phyloP scores from a whole-genome alignment of 2,888 invertebrate genomes.

The Carcina quercana region DNA sequence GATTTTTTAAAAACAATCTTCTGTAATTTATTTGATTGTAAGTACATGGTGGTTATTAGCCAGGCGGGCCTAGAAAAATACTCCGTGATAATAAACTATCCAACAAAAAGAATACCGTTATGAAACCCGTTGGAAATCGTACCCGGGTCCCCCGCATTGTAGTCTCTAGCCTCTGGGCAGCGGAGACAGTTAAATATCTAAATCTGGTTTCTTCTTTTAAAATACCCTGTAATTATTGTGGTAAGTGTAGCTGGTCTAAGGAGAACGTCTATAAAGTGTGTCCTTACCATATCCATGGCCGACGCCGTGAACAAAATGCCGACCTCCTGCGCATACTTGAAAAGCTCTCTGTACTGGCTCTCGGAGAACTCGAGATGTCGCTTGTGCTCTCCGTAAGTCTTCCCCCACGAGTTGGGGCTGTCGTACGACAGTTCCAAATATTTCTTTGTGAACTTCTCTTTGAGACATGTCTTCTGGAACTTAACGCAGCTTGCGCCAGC shows the following conservation, averaged over 20 bases:
- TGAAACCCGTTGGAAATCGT: no score
- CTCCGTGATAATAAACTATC: no score
- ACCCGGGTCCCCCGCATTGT: no score
- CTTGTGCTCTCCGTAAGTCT: conserved; percentile 88
- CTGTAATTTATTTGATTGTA: conserved; percentile 1
- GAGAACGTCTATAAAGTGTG: no score
- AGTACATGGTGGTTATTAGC: no score
- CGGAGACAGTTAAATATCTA: no score
- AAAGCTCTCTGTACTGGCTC: conserved; percentile 77
- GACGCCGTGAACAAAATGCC: conserved; percentile 84
- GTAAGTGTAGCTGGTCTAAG: no score
- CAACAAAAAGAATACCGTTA: no score
- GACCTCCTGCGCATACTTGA: conserved; percentile 76
- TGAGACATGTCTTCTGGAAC: conserved; percentile 85
- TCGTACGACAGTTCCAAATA: conserved; percentile 78
- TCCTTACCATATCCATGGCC: conserved; percentile 83
- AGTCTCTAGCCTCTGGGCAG: no score
- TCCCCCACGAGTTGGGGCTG: conserved; percentile 82
- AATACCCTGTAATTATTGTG: no score
- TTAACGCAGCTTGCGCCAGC: conserved; percentile 88
- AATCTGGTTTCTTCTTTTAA: no score
- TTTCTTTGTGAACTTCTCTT: conserved; percentile 80
- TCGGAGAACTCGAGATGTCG: conserved; percentile 80
- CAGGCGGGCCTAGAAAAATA: no score
- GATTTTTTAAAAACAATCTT: neutral